These are phyloP conservation scores for Sebastolobus altivelis DNA, from an alignment of 2,797 vertebrate genomes.

Conservation along the genomic window DNA sequence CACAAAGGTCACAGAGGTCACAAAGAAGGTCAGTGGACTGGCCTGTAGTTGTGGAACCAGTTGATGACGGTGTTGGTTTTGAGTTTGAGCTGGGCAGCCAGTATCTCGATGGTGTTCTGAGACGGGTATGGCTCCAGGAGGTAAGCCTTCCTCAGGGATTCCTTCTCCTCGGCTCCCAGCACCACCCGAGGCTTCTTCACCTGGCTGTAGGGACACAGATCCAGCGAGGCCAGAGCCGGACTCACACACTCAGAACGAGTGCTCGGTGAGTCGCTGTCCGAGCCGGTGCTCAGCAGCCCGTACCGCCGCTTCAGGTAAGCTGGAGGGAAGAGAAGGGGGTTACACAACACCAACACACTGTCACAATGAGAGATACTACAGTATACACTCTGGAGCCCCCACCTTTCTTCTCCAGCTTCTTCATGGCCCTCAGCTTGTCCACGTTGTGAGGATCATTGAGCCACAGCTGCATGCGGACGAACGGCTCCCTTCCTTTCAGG, in stretches of 20 bases:
- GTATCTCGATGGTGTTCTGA: constrained; percentile 96
- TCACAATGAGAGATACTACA: not conserved
- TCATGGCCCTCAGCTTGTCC: constrained; percentile 96
- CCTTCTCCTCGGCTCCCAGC: constrained; percentile 95
- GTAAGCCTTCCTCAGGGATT: constrained; percentile 94
- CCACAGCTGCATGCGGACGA: constrained; percentile 99
- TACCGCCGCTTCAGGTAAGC: constrained; percentile 98
- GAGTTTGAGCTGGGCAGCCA: constrained; percentile 96
- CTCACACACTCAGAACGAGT: constrained; percentile 92
- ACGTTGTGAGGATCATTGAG: constrained; percentile 97
- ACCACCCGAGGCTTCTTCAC: constrained; percentile 96
- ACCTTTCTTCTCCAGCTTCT: constrained; percentile 99
- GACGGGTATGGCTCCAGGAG: constrained; percentile 97
- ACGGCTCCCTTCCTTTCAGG: constrained; percentile 97
- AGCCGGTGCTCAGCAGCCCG: constrained; percentile 92
- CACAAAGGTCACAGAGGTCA: not conserved
- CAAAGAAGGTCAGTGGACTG: constrained; percentile 40
- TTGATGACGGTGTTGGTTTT: constrained; percentile 99
- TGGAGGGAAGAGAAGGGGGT: constrained; percentile 64
- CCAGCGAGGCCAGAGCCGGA: constrained; percentile 88
- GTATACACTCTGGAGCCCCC: not conserved
- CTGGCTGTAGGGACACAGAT: constrained; percentile 92
- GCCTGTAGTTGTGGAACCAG: constrained; percentile 99
- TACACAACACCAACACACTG: not conserved
- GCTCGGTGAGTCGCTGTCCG: constrained; percentile 94